phyloP scores from a whole-genome alignment of 2,888 invertebrate genomes.

The Drosophila lacicola region DNA sequence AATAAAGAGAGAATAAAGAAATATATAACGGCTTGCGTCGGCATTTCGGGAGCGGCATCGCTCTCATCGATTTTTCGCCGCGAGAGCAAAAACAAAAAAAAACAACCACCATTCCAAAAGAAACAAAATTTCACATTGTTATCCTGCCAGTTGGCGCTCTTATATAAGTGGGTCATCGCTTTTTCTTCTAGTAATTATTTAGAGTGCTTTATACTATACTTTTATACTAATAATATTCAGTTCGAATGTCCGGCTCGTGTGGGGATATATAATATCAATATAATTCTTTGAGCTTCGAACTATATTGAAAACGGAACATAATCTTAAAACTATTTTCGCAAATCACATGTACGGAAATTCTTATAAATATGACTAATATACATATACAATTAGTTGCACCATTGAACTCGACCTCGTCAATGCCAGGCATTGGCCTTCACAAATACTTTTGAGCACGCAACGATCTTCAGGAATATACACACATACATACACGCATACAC shows the following conservation, averaged over 20 bases:
- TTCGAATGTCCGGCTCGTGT: too few species aligned
- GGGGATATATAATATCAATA: too few species aligned
- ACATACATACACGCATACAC: constrained; percentile 1
- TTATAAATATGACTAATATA: constrained; percentile 34
- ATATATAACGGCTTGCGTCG: constrained; percentile 10
- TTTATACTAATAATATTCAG: too few species aligned
- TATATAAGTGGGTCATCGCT: constrained; percentile 48
- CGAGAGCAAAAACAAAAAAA: background rate
- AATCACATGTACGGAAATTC: constrained; percentile 10
- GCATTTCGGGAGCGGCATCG: constrained; percentile 6
- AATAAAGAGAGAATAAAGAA: too few species aligned
- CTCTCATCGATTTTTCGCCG: constrained; percentile 53
- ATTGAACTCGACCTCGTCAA: constrained; percentile 78
- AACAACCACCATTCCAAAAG: constrained; percentile 11
- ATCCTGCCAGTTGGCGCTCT: constrained; percentile 22
- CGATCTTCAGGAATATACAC: constrained; percentile 55
- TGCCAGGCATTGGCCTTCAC: constrained; percentile 72
- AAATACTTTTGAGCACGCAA: constrained; percentile 46
- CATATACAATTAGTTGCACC: constrained; percentile 48
- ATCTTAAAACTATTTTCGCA: background rate
- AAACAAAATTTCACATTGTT: constrained; percentile 12
- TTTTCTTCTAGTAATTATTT: too few species aligned
- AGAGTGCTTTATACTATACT: too few species aligned
- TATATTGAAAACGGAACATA: too few species aligned
- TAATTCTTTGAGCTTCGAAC: too few species aligned